A percentile compares a stretch with the other conserved stretches of the same genome.
Evolutionary conservation across 2,797 vertebrate genomes (phyloP).

Genomic region (Mormyrops boulengeri): DNA sequence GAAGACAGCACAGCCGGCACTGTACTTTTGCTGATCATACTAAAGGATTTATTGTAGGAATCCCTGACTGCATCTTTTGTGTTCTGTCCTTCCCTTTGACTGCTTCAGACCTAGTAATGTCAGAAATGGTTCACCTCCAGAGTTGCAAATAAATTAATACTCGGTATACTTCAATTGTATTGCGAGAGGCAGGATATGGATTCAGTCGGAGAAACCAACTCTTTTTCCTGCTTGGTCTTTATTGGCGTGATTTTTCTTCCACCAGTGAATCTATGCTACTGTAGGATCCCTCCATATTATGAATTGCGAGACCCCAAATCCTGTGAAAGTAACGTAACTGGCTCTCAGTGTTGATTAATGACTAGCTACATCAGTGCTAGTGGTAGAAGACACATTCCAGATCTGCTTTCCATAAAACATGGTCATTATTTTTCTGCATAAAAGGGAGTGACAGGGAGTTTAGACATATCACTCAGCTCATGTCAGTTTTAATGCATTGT

Average conservation of each 20-base stretch:
- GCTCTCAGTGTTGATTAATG: background rate
- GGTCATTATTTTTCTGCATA: background rate
- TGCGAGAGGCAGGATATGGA: background rate
- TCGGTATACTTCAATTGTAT: background rate
- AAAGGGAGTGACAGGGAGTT: background rate
- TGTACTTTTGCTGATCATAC: background rate
- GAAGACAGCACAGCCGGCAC: background rate
- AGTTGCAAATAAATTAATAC: conserved; percentile 6
- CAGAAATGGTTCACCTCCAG: background rate
- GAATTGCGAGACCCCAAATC: background rate
- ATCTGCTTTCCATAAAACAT: background rate
- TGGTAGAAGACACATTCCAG: background rate
- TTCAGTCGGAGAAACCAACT: background rate
- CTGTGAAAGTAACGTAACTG: background rate
- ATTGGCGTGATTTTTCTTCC: background rate
- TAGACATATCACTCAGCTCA: background rate
- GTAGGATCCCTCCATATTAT: background rate
- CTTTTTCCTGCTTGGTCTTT: background rate
- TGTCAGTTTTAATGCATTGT: background rate
- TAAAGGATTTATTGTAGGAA: background rate
- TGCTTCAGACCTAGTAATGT: background rate
- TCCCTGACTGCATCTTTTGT: background rate
- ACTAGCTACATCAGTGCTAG: background rate
- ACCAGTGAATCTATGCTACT: background rate
- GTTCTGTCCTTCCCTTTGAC: background rate